Conservation (phyloP, 2,113 vertebrate genomes). For the Mesitornis unicolor region DNA sequence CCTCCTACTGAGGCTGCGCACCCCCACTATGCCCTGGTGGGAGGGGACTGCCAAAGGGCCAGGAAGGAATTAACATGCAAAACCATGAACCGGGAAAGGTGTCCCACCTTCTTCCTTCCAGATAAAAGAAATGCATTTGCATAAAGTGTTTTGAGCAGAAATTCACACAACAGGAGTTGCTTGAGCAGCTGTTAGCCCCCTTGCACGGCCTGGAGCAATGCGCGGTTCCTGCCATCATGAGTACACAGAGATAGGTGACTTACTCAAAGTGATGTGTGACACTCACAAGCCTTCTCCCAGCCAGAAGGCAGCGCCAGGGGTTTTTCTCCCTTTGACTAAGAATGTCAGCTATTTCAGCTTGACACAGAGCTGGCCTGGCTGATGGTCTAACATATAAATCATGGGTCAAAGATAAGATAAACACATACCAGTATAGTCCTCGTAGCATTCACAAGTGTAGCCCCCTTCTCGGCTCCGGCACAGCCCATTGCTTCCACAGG, state of each 20-base stretch:
- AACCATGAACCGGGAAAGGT: not conserved
- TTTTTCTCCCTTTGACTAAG: constrained; percentile 22
- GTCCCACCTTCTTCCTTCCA: not conserved
- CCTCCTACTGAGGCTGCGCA: rapidly evolving
- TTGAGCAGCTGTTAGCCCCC: not conserved
- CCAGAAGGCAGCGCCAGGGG: not conserved
- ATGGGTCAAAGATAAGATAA: constrained; percentile 23
- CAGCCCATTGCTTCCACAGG: constrained; percentile 85
- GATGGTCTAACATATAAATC: not conserved
- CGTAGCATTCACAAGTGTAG: constrained; percentile 89
- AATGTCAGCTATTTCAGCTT: constrained; percentile 47
- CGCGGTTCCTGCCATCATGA: rapidly evolving
- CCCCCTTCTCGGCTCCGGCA: constrained; percentile 93
- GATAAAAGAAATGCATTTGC: not conserved
- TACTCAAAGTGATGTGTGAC: not conserved
- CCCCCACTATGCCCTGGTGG: too few relatives aligned
- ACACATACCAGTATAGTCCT: constrained; percentile 90
- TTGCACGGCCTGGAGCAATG: not conserved
- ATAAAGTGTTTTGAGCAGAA: not conserved
- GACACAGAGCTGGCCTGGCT: constrained; percentile 24
- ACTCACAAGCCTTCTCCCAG: not conserved
- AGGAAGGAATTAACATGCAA: not conserved
- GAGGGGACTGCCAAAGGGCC: not conserved
- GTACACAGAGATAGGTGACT: not conserved
- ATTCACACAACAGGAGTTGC: not conserved